Evolutionary conservation across 2,888 invertebrate genomes (phyloP).

Genomic region (Alentia gelatinosa): DNA sequence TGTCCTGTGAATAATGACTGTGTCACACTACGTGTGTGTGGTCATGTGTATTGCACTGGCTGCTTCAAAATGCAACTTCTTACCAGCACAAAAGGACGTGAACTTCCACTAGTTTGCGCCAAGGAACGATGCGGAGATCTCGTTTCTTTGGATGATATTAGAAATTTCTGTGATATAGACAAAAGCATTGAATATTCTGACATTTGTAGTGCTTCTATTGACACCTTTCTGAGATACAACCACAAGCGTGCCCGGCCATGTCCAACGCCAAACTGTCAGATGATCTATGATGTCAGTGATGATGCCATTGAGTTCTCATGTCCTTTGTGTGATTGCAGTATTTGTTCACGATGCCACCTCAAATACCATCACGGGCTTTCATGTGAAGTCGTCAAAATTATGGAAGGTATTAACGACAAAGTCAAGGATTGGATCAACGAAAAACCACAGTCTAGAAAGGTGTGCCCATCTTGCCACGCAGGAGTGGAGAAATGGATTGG

Average conservation of each 20-base stretch:
- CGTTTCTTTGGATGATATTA: constrained; percentile 17
- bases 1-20: background rate
- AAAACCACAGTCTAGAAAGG: constrained; percentile 34
- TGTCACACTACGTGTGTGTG: background rate
- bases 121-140: constrained; percentile 27
- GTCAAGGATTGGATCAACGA: constrained; percentile 48
- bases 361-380: constrained; percentile 23
- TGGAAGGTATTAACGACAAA: constrained; percentile 44
- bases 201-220: background rate
- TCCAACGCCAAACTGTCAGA: constrained; percentile 29
- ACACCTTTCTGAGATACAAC: constrained; percentile 27
- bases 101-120: constrained; percentile 6
- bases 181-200: background rate
- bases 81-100: background rate
- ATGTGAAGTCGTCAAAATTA: constrained; percentile 25
- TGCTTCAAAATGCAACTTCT: constrained; percentile 40
- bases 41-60: background rate
- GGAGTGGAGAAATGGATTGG: constrained; percentile 48
- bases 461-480: constrained; percentile 37
- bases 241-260: constrained; percentile 10
- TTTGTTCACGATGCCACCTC: constrained; percentile 32
- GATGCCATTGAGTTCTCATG: constrained; percentile 35
- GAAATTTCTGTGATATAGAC: background rate
- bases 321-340: constrained; percentile 8
- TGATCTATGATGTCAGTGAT: constrained; percentile 31